A percentile compares a stretch with the other conserved stretches of the same genome.
These are phyloP conservation scores for Copidosoma aretas DNA, from an alignment of 2,888 invertebrate species.

Conservation along the genomic window DNA sequence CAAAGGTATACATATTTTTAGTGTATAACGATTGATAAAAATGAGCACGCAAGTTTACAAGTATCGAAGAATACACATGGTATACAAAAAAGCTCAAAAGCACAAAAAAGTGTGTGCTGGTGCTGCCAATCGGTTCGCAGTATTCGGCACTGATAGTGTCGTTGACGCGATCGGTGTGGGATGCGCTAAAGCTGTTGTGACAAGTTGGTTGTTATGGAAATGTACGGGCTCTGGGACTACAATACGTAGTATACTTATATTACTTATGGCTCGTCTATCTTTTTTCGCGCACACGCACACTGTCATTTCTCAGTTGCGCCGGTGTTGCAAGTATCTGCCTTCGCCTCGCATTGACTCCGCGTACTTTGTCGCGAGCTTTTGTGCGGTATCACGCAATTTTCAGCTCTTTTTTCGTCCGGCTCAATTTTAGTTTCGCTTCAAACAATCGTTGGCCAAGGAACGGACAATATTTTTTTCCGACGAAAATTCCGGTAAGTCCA, in stretches of 20 bases:
- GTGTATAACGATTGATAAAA: too few relatives aligned
- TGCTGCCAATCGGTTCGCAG: too few relatives aligned
- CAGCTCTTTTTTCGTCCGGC: neutral
- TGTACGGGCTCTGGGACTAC: constrained; percentile 4
- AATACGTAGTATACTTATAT: too few relatives aligned
- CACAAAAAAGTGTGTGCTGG: too few relatives aligned
- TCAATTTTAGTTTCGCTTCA: neutral
- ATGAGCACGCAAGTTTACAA: too few relatives aligned
- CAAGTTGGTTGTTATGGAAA: constrained; percentile 38
- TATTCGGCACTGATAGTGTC: too few relatives aligned
- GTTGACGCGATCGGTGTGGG: too few relatives aligned
- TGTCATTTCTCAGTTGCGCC: constrained; percentile 13
- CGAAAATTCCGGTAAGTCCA: constrained; percentile 38
- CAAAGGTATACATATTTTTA: too few relatives aligned
- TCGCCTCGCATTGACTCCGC: neutral
- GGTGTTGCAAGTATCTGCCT: neutral
- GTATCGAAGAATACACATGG: too few relatives aligned
- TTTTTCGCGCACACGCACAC: constrained; percentile 4
- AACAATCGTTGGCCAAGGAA: neutral
- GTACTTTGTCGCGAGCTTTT: neutral
- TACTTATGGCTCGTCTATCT: too few relatives aligned
- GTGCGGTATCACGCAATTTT: neutral
- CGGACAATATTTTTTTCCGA: constrained; percentile 30
- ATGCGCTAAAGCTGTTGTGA: constrained; percentile 31
- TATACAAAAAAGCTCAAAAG: too few relatives aligned